These are phyloP conservation scores for Podarcis raffonei DNA, from an alignment of 2,113 vertebrate genomes.

Conservation along the genomic window DNA sequence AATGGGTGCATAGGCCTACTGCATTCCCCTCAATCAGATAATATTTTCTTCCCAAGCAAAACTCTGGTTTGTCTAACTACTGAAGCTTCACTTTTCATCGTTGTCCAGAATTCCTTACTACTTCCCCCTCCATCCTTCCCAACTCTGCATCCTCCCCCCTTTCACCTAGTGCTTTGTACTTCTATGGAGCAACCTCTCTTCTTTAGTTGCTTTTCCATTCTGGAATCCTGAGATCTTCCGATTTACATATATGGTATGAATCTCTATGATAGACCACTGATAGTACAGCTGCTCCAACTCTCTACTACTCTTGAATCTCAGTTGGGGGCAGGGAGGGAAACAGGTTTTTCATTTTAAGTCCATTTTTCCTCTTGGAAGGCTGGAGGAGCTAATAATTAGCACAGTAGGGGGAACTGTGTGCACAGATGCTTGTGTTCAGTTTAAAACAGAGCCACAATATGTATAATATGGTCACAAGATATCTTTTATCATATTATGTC, in stretches of 20 bases:
- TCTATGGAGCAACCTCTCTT: neutral
- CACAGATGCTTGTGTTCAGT: neutral
- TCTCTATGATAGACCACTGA: neutral
- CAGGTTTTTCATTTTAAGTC: neutral
- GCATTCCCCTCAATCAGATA: no score
- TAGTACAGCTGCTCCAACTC: neutral
- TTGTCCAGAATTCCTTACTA: neutral
- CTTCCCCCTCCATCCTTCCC: neutral
- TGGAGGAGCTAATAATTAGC: neutral
- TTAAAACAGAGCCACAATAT: no score
- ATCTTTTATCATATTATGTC: no score
- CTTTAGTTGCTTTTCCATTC: neutral
- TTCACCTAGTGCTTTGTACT: neutral
- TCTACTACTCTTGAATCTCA: neutral
- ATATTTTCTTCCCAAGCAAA: no score
- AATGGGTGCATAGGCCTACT: no score
- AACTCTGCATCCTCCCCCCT: neutral
- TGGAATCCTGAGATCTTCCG: no score
- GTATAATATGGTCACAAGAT: no score
- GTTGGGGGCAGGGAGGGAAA: neutral
- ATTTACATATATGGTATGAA: no score
- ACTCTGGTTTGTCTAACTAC: neutral
- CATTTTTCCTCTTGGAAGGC: neutral
- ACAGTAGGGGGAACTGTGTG: neutral
- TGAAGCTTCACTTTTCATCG: neutral